These are phyloP conservation scores for Oxygymnocypris stewartii DNA, from an alignment of 2,113 vertebrate species.

Conservation along the genomic window DNA sequence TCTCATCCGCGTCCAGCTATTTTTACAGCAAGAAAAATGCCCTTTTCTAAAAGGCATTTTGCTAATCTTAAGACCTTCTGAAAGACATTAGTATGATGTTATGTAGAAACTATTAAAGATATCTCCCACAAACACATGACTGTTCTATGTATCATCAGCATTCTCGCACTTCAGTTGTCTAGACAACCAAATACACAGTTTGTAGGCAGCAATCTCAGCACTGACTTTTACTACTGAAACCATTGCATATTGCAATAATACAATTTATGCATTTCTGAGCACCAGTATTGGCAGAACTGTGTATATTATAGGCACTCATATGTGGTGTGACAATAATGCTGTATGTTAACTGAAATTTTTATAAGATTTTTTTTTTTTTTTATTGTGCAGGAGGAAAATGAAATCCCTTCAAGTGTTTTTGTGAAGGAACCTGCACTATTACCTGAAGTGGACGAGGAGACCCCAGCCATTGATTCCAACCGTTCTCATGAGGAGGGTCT, in stretches of 20 bases:
- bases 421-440: slow-evolving; percentile 80
- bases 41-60: neutral
- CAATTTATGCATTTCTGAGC: neutral
- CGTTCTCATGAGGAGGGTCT: slow-evolving; percentile 81
- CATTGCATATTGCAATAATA: neutral
- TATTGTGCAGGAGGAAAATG: slow-evolving; percentile 86
- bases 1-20: too few species aligned
- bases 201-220: neutral
- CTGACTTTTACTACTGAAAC: slow-evolving; percentile 1
- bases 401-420: slow-evolving; percentile 92
- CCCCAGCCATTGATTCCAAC: slow-evolving; percentile 69
- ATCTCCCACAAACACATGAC: slow-evolving; percentile 33
- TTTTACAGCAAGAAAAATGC: too few species aligned
- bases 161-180: slow-evolving; percentile 11
- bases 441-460: slow-evolving; percentile 76
- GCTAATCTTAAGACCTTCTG: neutral
- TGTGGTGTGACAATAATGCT: neutral
- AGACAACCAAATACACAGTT: slow-evolving; percentile 33
- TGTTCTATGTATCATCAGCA: slow-evolving; percentile 13
- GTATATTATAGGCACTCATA: too few species aligned
- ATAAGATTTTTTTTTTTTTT: slow-evolving; percentile 14
- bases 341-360: neutral
- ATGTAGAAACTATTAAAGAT: slow-evolving; percentile 36
- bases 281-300: neutral
- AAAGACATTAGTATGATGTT: neutral